Conservation (phyloP, 92 coral and sea anemone genomes). For the Bergia puertoricense region DNA sequence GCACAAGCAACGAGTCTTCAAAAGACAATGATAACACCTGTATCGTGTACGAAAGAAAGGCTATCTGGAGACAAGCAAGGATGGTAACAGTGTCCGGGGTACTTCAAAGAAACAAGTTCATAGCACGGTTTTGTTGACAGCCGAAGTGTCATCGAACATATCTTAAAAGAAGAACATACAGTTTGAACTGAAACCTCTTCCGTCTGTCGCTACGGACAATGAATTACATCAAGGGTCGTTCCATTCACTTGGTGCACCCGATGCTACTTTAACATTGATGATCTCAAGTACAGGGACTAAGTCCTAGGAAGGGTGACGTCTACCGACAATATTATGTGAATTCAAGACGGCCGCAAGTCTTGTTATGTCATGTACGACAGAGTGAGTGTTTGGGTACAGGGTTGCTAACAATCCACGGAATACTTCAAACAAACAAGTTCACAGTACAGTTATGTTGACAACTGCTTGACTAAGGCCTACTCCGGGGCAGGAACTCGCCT, state of each 20-base stretch:
- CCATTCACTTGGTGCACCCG: slow-evolving; percentile 11
- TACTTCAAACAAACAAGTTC: neutral
- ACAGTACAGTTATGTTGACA: neutral
- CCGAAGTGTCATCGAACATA: neutral
- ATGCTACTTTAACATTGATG: neutral
- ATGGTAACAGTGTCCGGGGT: neutral
- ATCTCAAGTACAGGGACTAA: neutral
- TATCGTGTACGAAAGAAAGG: neutral
- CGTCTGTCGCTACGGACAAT: neutral
- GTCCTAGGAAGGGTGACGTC: neutral
- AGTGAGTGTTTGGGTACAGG: slow-evolving; percentile 1
- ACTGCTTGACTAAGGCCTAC: neutral
- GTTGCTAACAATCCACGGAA: neutral
- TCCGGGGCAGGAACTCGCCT: no score
- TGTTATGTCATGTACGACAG: neutral
- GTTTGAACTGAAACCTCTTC: neutral
- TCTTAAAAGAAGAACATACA: no score
- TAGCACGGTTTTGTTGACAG: slow-evolving; percentile 10
- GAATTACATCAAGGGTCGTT: neutral
- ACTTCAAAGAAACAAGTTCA: neutral
- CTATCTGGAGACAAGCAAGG: neutral
- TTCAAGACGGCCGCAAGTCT: neutral
- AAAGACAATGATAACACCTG: no score
- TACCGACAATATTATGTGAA: neutral
- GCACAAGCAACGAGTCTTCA: no score